Evolutionary conservation across 92 coral and sea anemone species (phyloP).

Genomic region (Muricea muricata): DNA sequence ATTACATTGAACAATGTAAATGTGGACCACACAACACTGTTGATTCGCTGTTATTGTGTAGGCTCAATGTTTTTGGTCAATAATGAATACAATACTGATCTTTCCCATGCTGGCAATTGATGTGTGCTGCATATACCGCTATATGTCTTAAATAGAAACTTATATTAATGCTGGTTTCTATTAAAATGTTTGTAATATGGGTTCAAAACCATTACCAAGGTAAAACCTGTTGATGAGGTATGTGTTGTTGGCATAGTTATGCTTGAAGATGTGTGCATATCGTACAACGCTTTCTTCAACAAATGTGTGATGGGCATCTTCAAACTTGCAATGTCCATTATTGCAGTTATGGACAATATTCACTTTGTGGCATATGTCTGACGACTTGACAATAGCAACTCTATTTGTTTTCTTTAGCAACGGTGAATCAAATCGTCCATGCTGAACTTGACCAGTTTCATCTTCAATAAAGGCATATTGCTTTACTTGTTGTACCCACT

Average conservation of each 20-base stretch:
- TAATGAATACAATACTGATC: too few species aligned
- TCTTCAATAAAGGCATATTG: neutral
- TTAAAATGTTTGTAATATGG: neutral
- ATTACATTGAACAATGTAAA: too few species aligned
- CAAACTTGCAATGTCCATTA: constrained; percentile 17
- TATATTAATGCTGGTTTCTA: neutral
- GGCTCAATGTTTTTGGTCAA: too few species aligned
- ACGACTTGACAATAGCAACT: neutral
- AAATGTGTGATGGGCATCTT: constrained; percentile 13
- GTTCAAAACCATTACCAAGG: neutral
- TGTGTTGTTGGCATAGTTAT: neutral
- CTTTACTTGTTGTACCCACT: constrained; percentile 4
- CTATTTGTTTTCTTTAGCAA: neutral
- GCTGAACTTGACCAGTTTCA: neutral
- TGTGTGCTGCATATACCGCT: too few species aligned
- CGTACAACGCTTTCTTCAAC: constrained; percentile 11
- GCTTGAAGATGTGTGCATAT: neutral
- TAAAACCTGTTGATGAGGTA: neutral
- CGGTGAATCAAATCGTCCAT: neutral
- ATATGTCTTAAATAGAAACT: neutral
- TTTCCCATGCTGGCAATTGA: too few species aligned
- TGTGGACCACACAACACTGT: too few species aligned
- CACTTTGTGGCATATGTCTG: neutral
- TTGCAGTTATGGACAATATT: neutral
- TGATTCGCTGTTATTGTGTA: neutral